Evolutionary conservation across 2,888 invertebrate genomes (phyloP).

Genomic region (Drosophila anomalipes): DNA sequence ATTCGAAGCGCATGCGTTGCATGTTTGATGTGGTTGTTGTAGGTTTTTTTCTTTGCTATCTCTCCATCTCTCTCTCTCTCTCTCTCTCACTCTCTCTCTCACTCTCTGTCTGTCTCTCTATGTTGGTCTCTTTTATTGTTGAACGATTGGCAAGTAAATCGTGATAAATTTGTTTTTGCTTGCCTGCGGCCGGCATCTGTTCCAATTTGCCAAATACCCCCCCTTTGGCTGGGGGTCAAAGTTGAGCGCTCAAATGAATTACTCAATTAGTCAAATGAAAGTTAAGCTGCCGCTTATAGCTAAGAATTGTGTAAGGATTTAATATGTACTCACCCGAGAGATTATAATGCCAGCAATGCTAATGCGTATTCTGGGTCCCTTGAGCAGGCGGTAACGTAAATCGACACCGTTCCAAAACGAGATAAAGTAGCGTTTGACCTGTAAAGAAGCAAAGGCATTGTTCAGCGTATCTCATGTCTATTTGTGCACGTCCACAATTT

Average conservation of each 20-base stretch:
- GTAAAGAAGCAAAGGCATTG: conserved; percentile 67
- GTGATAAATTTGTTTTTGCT: conserved; percentile 50
- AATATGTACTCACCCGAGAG: conserved; percentile 91
- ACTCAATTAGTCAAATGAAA: conserved; percentile 67
- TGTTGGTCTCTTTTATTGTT: conserved; percentile 1
- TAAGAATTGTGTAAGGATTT: conserved; percentile 27
- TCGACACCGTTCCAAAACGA: conserved; percentile 99
- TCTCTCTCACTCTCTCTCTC: background rate
- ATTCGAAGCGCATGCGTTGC: conserved; percentile 68
- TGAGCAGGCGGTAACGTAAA: conserved; percentile 94
- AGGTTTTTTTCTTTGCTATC: background rate
- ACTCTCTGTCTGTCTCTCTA: background rate
- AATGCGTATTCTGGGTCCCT: conserved; percentile 96
- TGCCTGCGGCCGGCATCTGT: conserved; percentile 46
- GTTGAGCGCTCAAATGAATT: conserved; percentile 60
- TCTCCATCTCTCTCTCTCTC: background rate
- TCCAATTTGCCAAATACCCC: conserved; percentile 51
- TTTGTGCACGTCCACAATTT: conserved; percentile 1
- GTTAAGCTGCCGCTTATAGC: conserved; percentile 20
- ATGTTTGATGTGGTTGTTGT: conserved; percentile 21
- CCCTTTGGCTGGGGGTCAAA: conserved; percentile 56
- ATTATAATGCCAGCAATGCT: conserved; percentile 98
- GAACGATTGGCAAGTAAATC: conserved; percentile 51
- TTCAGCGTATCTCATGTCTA: conserved; percentile 11
- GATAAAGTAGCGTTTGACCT: conserved; percentile 97